Conservation (phyloP, 2,888 invertebrate species). For the Mesochorus sp. region DNA sequence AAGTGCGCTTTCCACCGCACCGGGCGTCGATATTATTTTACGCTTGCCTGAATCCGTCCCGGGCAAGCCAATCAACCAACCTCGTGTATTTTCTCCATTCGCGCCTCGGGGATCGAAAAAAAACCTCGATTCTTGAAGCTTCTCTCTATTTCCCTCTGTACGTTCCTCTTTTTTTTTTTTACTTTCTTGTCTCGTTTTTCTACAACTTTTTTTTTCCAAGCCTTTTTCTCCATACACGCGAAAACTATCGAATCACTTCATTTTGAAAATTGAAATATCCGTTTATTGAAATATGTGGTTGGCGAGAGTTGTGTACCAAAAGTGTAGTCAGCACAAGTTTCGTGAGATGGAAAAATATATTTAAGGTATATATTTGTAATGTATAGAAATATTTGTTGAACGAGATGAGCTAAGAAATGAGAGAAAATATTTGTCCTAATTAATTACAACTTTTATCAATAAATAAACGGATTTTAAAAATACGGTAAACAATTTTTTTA, state of each 20-base stretch:
- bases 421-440: too few relatives aligned
- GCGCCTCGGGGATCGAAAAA: constrained; percentile 53
- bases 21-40: constrained; percentile 67
- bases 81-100: constrained; percentile 36
- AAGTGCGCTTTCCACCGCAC: constrained; percentile 18
- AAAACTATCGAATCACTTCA: constrained; percentile 20
- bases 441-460: too few relatives aligned
- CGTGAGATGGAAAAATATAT: background rate
- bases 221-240: background rate
- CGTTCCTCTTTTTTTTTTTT: background rate
- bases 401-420: too few relatives aligned
- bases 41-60: constrained; percentile 62
- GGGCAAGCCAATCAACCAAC: constrained; percentile 63
- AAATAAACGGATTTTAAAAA: too few relatives aligned
- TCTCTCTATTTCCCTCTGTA: constrained; percentile 1
- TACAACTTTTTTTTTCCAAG: background rate
- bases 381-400: too few relatives aligned
- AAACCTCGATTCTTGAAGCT: constrained; percentile 49
- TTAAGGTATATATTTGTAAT: too few relatives aligned
- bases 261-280: constrained; percentile 44
- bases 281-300: background rate
- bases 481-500: too few relatives aligned
- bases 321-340: background rate
- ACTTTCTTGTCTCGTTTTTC: background rate
- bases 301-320: too few relatives aligned